phyloP scores from a whole-genome alignment of 1,140 invertebrate species.

The Uloborus diversus region DNA sequence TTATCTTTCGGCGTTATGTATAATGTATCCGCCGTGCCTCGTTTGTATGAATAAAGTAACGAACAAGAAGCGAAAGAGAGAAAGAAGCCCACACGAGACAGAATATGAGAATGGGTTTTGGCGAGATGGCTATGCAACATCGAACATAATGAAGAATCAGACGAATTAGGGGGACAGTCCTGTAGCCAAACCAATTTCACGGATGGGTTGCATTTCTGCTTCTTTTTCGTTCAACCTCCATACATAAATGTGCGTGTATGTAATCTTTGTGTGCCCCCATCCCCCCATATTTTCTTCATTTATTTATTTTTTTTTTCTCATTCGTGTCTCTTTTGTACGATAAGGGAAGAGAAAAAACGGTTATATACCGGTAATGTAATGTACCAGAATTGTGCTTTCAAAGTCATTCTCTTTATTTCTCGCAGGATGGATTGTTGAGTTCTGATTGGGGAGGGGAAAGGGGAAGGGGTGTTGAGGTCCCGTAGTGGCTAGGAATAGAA shows the following conservation, averaged over 20 bases:
- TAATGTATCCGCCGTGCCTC: neutral
- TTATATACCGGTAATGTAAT: neutral
- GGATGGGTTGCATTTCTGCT: conserved; percentile 26
- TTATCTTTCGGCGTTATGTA: neutral
- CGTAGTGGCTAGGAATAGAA: too few species aligned
- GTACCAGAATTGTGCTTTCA: conserved; percentile 6
- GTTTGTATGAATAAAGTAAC: conserved; percentile 1
- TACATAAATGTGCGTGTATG: neutral
- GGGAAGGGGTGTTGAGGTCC: too few species aligned
- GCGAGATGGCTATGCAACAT: conserved; percentile 31
- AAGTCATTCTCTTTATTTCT: neutral
- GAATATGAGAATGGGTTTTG: neutral
- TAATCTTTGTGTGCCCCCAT: conserved; percentile 3
- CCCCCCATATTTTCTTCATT: conserved; percentile 3
- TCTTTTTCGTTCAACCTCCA: neutral
- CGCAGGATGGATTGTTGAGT: conserved; percentile 1
- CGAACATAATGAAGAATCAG: conserved; percentile 53
- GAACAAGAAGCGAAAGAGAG: neutral
- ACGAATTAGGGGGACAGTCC: conserved; percentile 34
- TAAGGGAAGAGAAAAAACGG: neutral
- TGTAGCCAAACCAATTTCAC: conserved; percentile 54
- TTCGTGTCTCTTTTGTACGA: neutral
- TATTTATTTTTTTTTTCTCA: neutral
- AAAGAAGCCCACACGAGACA: neutral
- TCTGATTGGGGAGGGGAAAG: too few species aligned